These are phyloP conservation scores for Scaptomyza polygonia DNA, from an alignment of 2,888 invertebrate species.

Conservation along the genomic window DNA sequence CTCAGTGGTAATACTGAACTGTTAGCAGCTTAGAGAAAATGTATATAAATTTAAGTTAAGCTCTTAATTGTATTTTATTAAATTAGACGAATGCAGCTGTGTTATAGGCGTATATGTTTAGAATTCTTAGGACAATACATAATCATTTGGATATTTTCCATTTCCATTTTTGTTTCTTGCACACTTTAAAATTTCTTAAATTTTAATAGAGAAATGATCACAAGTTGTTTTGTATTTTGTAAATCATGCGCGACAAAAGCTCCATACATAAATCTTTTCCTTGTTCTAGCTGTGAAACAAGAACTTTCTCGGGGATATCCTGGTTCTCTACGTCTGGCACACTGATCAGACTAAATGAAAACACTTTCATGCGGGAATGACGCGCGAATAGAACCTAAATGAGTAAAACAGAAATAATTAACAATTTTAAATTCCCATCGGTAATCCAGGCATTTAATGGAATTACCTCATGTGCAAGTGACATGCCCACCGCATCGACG, in stretches of 20 bases:
- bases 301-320: slow-evolving; percentile 83
- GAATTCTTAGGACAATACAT: too few relatives aligned
- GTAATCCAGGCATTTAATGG: background rate
- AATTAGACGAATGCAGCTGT: too few relatives aligned
- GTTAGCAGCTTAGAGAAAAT: too few relatives aligned
- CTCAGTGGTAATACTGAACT: too few relatives aligned
- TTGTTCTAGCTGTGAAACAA: slow-evolving; percentile 84
- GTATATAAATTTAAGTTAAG: too few relatives aligned
- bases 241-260: slow-evolving; percentile 87
- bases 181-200: background rate
- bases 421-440: background rate
- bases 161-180: background rate
- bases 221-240: slow-evolving; percentile 70
- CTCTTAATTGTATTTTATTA: too few relatives aligned
- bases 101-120: too few relatives aligned
- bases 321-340: slow-evolving; percentile 86
- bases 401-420: background rate
- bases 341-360: slow-evolving; percentile 96
- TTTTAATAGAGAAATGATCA: background rate
- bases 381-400: slow-evolving; percentile 89
- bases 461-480: slow-evolving; percentile 89
- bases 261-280: slow-evolving; percentile 87
- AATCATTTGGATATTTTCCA: background rate
- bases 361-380: slow-evolving; percentile 95
- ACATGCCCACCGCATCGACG: slow-evolving; percentile 94